These are phyloP conservation scores for Zaprionus davidi DNA, from an alignment of 1,140 invertebrate species.

Conservation along the genomic window DNA sequence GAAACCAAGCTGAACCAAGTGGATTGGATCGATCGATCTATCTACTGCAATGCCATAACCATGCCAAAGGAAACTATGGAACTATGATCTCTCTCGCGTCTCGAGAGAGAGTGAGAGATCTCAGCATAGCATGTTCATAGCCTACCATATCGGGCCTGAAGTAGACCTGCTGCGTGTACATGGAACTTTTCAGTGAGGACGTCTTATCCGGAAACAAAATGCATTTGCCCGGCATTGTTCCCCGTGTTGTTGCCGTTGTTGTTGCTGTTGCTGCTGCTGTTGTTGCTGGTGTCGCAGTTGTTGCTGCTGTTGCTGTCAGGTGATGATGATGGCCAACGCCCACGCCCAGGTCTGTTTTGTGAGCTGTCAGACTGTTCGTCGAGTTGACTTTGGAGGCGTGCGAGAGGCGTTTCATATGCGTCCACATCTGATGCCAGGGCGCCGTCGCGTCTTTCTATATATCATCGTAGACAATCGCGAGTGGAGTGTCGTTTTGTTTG, in stretches of 20 bases:
- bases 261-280: constrained; percentile 30
- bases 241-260: constrained; percentile 25
- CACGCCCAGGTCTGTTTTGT: constrained; percentile 78
- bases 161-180: constrained; percentile 81
- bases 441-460: constrained; percentile 78
- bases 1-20: constrained; percentile 26
- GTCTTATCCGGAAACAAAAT: constrained; percentile 80
- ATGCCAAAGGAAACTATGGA: constrained; percentile 65
- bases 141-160: constrained; percentile 83
- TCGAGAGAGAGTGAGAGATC: neutral
- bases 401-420: constrained; percentile 83
- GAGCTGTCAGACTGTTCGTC: constrained; percentile 77
- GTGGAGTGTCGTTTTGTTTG: constrained; percentile 17
- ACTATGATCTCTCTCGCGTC: neutral
- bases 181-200: constrained; percentile 76
- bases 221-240: constrained; percentile 68
- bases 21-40: constrained; percentile 5
- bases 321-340: constrained; percentile 64
- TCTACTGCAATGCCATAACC: constrained; percentile 58
- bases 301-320: constrained; percentile 48
- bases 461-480: constrained; percentile 17
- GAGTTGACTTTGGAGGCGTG: constrained; percentile 83
- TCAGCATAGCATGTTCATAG: constrained; percentile 39
- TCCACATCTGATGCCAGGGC: constrained; percentile 84
- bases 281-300: constrained; percentile 19